Percentiles rank a stretch among this genome's conserved stretches.
Conservation (phyloP, 2,113 vertebrate genomes). For the Hoplias malabaricus region DNA sequence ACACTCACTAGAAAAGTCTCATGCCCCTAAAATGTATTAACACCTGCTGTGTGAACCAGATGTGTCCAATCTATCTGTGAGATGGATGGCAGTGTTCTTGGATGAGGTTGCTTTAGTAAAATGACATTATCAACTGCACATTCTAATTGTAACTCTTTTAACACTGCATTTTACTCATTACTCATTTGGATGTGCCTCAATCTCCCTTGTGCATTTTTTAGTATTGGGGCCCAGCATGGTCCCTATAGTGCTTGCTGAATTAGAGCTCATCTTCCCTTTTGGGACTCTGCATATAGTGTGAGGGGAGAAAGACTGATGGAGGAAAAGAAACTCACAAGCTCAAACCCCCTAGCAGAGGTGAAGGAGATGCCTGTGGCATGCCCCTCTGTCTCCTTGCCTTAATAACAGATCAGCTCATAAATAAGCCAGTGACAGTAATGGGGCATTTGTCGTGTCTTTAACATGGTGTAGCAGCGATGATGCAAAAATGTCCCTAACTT, state of each 20-base stretch:
- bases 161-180: too few species aligned
- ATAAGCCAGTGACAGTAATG: constrained; percentile 54
- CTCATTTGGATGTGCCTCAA: too few species aligned
- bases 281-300: constrained; percentile 15
- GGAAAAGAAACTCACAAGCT: not conserved
- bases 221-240: too few species aligned
- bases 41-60: too few species aligned
- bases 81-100: too few species aligned
- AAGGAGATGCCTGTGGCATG: constrained; percentile 24
- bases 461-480: constrained; percentile 33
- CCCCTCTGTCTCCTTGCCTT: not conserved
- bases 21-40: too few species aligned
- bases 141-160: too few species aligned
- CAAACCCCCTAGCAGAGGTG: constrained; percentile 17
- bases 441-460: constrained; percentile 53
- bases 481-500: constrained; percentile 5
- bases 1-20: too few species aligned
- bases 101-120: too few species aligned
- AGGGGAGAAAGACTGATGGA: not conserved
- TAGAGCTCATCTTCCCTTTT: constrained; percentile 10
- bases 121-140: too few species aligned
- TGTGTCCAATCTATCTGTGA: too few species aligned
- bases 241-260: constrained; percentile 13
- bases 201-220: too few species aligned
- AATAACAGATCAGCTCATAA: constrained; percentile 49